Evolutionary conservation across 2,113 vertebrate species (phyloP), one percentile per base, ranked within the genome.

Genomic region (Osmerus eperlanus): DNA sequence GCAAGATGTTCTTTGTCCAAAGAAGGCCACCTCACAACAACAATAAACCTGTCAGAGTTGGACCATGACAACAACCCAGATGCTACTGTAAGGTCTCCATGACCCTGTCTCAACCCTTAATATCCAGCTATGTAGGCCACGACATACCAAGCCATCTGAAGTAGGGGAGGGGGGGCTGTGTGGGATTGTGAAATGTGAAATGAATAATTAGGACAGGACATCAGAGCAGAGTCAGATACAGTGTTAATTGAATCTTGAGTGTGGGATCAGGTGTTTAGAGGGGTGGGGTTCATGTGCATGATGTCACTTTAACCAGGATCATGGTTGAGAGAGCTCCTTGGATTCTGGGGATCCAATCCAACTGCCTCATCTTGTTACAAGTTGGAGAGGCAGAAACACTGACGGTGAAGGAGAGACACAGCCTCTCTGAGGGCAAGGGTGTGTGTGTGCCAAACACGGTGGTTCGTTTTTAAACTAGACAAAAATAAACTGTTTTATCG

Each of bases 291-390:
- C 4, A 47, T 47, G 41, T 47, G 5, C 5, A 12, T 47, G 41
- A 47, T 11, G 9, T 12, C 41, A 47, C 41, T 28, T 28, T 2
- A 28, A 25, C 25, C 4, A 47, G 41, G 41, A 47, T 47, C 5
- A 7, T 47, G 54, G 32, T 83, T 69, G 75, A 60, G 66, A 47
- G 41, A 72, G 60, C 68, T 32, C 8, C 69, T 81, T 70, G 58
- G 70, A 78, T 72, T 72, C 67, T 70, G 18, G 1, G 59, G 67
- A 64, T 70, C 51, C 56, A 32, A 70, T 79, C 59, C 67, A 62
- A 66, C 41, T 47, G 74, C 28, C 77, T 56, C 85, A 86, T 89
- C 85, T 14, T 65, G 74, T 88, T 87, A 81, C 89, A 36, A 7
- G 4, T 78, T 64, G 14, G 80, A 76, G 75, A 53, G 70, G 67